Base-by-base conservation (phyloP, 2,888 invertebrate species). In the Cyclophora albipunctata region DNA sequence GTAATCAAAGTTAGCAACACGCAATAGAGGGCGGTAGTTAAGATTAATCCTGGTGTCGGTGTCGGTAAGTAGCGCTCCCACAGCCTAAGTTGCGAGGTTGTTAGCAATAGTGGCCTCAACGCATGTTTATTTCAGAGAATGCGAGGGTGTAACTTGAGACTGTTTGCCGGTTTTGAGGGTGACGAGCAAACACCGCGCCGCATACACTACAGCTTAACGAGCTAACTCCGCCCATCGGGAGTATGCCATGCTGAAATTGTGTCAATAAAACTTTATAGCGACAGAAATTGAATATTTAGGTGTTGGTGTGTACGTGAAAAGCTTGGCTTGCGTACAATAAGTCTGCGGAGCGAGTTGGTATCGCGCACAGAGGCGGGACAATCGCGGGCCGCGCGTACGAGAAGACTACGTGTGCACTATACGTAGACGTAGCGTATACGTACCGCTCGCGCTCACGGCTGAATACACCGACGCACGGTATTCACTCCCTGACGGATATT, bases 71-170 rank as follows among this genome's bases (percentile, higher is more conserved):
- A 71, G 73, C 75, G 77, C 73, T 75, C 68, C 63, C 70, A 69
- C 66, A 68, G 67, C 70, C 64, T 69, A 71, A 79, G 75, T 80
- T 78, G 69, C 64, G 69, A 75, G 74, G 75, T 76, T 80, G 80
- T 80, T 78, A 77, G 77, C 68, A 67, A 69, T 76, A 75, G 78
- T 76, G 75, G 78, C 73, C 77, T 69, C 73, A 67, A 73, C 77
- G 78, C 74, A 75, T 81, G 81, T 82, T 81, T 83, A 80, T 81
- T 82, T 79, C 76, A 73, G 72, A 81, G 81, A 83, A 81, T 81
- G 81, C 73, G 77, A 78, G 80, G 77, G 76, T 78, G 81, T 80
- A 77, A 78, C 77, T 81, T 73, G 77, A 81, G 73, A 78, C 67
- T 81, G 80, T 80, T 81, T 79, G 74, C 78, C 67, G 75, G 78